phyloP scores from a whole-genome alignment of 2,797 vertebrate species.

The Leptatherina wallacei region DNA sequence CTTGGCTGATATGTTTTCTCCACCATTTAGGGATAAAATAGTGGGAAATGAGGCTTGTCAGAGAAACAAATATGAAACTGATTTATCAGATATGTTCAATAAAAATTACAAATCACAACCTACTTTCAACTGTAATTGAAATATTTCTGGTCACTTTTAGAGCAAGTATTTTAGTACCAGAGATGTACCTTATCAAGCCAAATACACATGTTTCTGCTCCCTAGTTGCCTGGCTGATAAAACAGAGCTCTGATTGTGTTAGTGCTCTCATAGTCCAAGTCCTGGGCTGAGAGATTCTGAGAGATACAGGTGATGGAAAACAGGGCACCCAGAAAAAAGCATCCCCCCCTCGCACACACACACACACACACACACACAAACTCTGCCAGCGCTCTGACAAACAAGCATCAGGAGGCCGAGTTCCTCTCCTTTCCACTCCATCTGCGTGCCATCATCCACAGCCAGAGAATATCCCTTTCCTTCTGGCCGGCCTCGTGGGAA shows the following conservation, averaged over 20 bases:
- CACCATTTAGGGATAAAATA: not conserved
- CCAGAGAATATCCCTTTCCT: slow-evolving; percentile 74
- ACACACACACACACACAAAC: slow-evolving; percentile 24
- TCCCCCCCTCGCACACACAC: slow-evolving; percentile 20
- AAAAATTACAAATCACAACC: not conserved
- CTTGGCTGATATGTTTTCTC: not conserved
- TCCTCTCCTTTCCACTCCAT: slow-evolving; percentile 45
- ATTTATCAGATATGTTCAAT: not conserved
- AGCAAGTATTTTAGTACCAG: too few species aligned
- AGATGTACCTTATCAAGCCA: not conserved
- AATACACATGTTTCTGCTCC: slow-evolving; percentile 8
- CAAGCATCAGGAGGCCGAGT: slow-evolving; percentile 40
- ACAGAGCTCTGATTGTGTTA: slow-evolving; percentile 11
- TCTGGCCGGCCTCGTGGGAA: slow-evolving; percentile 78
- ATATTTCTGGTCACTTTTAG: not conserved
- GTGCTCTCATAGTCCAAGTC: slow-evolving; percentile 17
- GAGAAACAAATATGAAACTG: not conserved
- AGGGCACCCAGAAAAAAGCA: slow-evolving; percentile 51
- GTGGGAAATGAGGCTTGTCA: not conserved
- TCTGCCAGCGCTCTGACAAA: slow-evolving; percentile 36
- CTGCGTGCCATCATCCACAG: slow-evolving; percentile 47
- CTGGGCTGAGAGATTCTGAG: slow-evolving; percentile 24
- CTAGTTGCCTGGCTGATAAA: slow-evolving; percentile 26
- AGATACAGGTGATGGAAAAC: slow-evolving; percentile 61
- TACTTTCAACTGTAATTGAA: not conserved